Evolutionary conservation across 92 coral and sea anemone genomes (phyloP).

Genomic region (Phymanthus crucifer): DNA sequence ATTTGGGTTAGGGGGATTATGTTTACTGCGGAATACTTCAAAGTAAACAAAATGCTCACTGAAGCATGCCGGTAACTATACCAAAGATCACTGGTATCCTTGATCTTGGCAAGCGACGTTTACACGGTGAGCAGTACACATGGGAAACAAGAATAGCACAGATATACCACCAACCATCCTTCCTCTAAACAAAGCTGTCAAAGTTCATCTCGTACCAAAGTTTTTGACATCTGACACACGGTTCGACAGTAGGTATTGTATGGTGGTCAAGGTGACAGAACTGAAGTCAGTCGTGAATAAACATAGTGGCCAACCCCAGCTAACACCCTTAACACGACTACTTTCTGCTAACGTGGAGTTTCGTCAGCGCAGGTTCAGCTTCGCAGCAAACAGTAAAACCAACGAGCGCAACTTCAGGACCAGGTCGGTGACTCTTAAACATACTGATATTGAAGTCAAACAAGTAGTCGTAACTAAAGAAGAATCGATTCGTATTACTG

Average conservation of each 20-base stretch:
- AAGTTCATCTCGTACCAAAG: slow-evolving; percentile 79
- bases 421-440: slow-evolving; percentile 37
- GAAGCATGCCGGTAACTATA: not conserved
- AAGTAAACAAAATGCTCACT: not conserved
- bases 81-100: too few relatives aligned
- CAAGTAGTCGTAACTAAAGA: slow-evolving; percentile 47
- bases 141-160: slow-evolving; percentile 8
- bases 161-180: slow-evolving; percentile 53
- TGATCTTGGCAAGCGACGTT: too few relatives aligned
- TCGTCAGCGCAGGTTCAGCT: slow-evolving; percentile 32
- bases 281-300: slow-evolving; percentile 7
- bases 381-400: slow-evolving; percentile 2
- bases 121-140: not conserved
- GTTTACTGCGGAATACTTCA: not conserved
- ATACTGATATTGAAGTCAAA: slow-evolving; percentile 46
- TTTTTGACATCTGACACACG: slow-evolving; percentile 75
- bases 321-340: not conserved
- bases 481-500: slow-evolving; percentile 55
- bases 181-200: slow-evolving; percentile 53
- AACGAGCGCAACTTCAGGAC: slow-evolving; percentile 11
- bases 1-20: not conserved
- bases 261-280: slow-evolving; percentile 41
- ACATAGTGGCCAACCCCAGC: not conserved
- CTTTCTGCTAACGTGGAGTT: slow-evolving; percentile 32
- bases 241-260: slow-evolving; percentile 50